Evolutionary conservation across 1,140 invertebrate genomes (phyloP).

Genomic region (Brachionus calyciflorus): DNA sequence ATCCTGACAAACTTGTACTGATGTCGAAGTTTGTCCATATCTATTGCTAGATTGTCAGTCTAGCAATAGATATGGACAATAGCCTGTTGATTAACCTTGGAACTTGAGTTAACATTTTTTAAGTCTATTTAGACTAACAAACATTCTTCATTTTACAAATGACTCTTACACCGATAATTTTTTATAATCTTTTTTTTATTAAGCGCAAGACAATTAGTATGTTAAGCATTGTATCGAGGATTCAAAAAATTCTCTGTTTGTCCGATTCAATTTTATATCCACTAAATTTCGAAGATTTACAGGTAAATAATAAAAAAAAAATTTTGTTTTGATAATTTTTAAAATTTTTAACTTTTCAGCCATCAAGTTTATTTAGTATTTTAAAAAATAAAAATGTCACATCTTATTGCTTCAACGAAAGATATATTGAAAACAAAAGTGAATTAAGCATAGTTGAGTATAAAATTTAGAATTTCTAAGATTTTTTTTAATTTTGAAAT

Average conservation of each 20-base stretch:
- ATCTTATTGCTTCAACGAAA: constrained; percentile 29
- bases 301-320: constrained; percentile 10
- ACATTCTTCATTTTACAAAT: too few species aligned
- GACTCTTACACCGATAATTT: too few species aligned
- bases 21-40: too few species aligned
- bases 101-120: too few species aligned
- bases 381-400: constrained; percentile 26
- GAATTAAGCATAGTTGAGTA: neutral
- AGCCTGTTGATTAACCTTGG: too few species aligned
- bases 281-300: constrained; percentile 33
- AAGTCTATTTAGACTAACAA: too few species aligned
- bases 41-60: too few species aligned
- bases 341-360: neutral
- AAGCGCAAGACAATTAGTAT: constrained; percentile 12
- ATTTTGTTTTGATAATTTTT: neutral
- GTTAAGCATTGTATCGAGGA: neutral
- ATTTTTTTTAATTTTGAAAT: neutral
- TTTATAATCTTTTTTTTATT: constrained; percentile 1
- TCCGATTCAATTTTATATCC: constrained; percentile 21
- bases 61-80: too few species aligned
- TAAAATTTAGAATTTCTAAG: neutral
- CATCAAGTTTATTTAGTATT: constrained; percentile 1
- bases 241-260: constrained; percentile 36
- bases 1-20: too few species aligned
- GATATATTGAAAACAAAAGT: neutral